Evolutionary conservation across 2,113 vertebrate genomes (phyloP).

Genomic region (Ariopsis seemanni): DNA sequence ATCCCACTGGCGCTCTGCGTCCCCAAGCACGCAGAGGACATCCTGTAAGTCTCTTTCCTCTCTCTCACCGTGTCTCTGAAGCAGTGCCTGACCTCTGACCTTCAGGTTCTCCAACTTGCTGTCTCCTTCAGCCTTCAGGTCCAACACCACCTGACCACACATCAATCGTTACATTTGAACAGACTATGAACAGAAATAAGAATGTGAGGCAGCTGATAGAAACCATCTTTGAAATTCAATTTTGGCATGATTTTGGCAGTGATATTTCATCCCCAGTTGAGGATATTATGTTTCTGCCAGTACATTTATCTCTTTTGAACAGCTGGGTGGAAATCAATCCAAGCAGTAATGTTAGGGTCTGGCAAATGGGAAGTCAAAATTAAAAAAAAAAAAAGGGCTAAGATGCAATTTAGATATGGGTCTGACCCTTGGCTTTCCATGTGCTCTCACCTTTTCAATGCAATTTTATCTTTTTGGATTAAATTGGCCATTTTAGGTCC

Average conservation of each 20-base stretch:
- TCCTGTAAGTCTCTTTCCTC: background rate
- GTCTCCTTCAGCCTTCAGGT: conserved; percentile 31
- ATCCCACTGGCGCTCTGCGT: conserved; percentile 24
- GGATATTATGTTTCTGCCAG: conserved; percentile 12
- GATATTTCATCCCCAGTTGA: background rate
- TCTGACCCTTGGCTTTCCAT: background rate
- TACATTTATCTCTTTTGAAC: background rate
- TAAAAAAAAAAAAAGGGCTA: background rate
- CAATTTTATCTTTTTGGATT: conserved; percentile 30
- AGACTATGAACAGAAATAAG: background rate
- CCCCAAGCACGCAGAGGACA: background rate
- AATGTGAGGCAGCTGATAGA: background rate
- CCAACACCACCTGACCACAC: conserved; percentile 30
- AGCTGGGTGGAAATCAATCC: background rate
- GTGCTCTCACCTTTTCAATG: conserved; percentile 6
- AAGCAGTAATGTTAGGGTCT: conserved; percentile 11
- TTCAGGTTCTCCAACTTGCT: conserved; percentile 30
- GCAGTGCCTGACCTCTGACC: conserved; percentile 17
- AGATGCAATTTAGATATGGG: conserved; percentile 10
- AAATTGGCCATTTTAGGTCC: conserved; percentile 13
- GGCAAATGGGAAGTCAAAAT: conserved; percentile 8
- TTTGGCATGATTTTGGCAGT: background rate
- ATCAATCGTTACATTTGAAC: background rate
- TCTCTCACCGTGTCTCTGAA: conserved; percentile 9
- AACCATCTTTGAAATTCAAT: conserved; percentile 23